Evolutionary conservation across 1,140 invertebrate species (phyloP), one percentile per base, ranked within the genome.

Genomic region (Apis florea): DNA sequence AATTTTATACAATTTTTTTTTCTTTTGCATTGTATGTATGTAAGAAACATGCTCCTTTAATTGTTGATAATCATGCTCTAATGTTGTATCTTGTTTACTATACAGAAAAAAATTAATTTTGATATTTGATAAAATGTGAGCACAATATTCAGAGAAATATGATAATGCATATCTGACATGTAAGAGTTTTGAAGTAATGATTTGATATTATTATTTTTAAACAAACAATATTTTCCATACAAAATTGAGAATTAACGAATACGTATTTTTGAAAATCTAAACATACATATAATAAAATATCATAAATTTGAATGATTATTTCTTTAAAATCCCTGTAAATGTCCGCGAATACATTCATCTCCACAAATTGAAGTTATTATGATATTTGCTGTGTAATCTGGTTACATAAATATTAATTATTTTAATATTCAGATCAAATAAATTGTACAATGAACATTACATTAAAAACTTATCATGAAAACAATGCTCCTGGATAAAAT

Each of bases 121-220:
- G 13, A 40, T 13, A 54, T 74, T 31, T 54, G 56, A 53, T 58
- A 64, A 24, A 40, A 58, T 19, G 64, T 61, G 24, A 40, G 79
- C 24, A 67, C 9, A 82, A 31, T 31, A 47, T 64, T 61, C 26
- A 83, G 24, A 74, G 64, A 40, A 69, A 70, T 64, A 61, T 9
- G 66, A 66, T 9, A 61, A 81, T 31, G 82, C 51, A 91, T 92
- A 93, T 93, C 92, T 93, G 93, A 93, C 93, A 91, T 83, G 90
- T 92, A 93, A 93, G 93, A 93, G 93, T 93, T 93, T 93, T 93
- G 92, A 92, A 74, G 76, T 88, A 89, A 79, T 40, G 70, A 72
- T 63, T 64, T 19, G 17, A 69, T 56, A 63, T 54, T 54, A n/a
- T 77, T 49, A 31, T 58, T 26, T 19, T 26, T 56, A 15, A 31